phyloP scores from a whole-genome alignment of 2,797 vertebrate species.

The Lepus oiostolus region DNA sequence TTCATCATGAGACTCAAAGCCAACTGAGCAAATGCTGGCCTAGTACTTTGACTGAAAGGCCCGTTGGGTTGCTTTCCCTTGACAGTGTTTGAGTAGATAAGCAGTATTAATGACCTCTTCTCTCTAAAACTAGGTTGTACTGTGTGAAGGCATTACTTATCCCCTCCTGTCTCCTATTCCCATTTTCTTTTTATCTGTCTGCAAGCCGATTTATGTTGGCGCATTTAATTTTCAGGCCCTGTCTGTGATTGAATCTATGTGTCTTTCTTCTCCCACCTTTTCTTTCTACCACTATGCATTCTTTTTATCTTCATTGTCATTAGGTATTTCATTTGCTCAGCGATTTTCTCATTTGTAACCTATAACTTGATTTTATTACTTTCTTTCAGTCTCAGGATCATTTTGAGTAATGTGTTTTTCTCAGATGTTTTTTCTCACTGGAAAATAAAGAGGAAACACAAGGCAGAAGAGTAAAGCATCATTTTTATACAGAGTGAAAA shows the following conservation, averaged over 20 bases:
- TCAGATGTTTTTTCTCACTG: conserved; percentile 29
- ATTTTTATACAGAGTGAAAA: conserved; percentile 57
- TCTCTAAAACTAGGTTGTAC: neutral
- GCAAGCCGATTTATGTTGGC: conserved; percentile 54
- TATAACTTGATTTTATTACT: conserved; percentile 79
- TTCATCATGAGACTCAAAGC: neutral
- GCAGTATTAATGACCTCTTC: conserved; percentile 37
- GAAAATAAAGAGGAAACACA: conserved; percentile 74
- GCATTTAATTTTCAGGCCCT: conserved; percentile 68
- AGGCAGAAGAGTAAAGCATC: neutral
- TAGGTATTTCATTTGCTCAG: conserved; percentile 72
- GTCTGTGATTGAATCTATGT: conserved; percentile 65
- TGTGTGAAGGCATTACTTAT: neutral
- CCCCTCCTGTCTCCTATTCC: neutral
- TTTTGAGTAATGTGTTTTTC: conserved; percentile 76
- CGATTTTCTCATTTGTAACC: conserved; percentile 77
- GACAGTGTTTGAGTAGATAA: conserved; percentile 5
- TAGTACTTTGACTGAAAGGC: neutral
- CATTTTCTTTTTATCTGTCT: conserved; percentile 69
- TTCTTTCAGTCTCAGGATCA: conserved; percentile 71
- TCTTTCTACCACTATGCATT: conserved; percentile 60
- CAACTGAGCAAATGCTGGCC: neutral
- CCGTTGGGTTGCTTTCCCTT: neutral
- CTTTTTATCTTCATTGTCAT: conserved; percentile 72
- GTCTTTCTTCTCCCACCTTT: conserved; percentile 63